Base-by-base conservation (phyloP, 2,113 vertebrate species). In the Semicossyphus pulcher region DNA sequence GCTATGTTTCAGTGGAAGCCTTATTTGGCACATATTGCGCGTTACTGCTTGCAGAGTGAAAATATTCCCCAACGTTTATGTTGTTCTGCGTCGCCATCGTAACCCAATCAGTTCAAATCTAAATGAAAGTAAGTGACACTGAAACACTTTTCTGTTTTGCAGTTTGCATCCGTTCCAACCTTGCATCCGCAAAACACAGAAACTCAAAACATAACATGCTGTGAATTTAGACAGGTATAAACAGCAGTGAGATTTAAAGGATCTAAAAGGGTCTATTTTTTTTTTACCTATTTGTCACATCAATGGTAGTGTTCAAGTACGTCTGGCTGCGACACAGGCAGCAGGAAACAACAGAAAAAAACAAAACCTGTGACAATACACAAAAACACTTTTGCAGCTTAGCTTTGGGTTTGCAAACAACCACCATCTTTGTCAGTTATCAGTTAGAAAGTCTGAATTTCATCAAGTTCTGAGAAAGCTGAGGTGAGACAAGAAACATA, bases 281-380 rank as follows among this genome's bases (percentile, higher is more conserved):
- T 18, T 29, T 52, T 56, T 3, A 60, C 28, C 5, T 76, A 25
- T 63, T 4, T 34, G 21, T 74, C 26, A n/a, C 47, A 42, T 32
- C 20, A 48, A 12, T 7, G 72, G 53, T 77, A 66, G 44, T 71
- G 69, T 80, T 83, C 42, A 72, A 62, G 44, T 57, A 21, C 21
- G 47, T 4, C 8, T 44, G 58, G 31, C 45, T 44, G 9, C 16
- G 65, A 67, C 56, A 67, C 28, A 42, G 28, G 76, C 48, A 6
- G n/a, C 4, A 37, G 7, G 1, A 67, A 29, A 9, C 4, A 23
- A n/a, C 45, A 47, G 5, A 12, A 14, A 56, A 21, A 16, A 5
- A 32, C 11, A 16, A 20, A 41, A 12, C 23, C 20, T 34, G 42
- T 47, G 25, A 51, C 16, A 51, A 20, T 3, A 59, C 47, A 63